Conservation (phyloP, 2,797 vertebrate species). For the Pangasius sanitwongsei region DNA sequence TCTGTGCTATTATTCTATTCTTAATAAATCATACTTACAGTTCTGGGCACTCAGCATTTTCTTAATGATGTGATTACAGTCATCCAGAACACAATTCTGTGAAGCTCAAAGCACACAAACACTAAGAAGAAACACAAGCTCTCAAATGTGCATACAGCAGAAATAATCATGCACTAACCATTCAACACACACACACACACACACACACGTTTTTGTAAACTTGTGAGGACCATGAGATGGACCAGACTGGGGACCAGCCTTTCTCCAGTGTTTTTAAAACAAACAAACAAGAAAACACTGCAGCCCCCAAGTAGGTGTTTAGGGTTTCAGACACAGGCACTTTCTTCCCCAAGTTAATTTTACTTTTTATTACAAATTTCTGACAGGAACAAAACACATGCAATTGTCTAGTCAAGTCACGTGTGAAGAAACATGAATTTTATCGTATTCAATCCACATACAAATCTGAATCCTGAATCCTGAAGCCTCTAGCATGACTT, state of each 20-base stretch:
- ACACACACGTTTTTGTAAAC: too few relatives aligned
- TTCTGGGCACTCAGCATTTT: constrained; percentile 41
- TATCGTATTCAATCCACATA: neutral
- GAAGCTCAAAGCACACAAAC: neutral
- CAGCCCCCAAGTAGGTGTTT: too few relatives aligned
- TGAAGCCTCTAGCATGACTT: neutral
- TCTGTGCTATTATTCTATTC: constrained; percentile 28
- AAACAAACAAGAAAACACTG: too few relatives aligned
- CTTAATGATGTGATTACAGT: constrained; percentile 45
- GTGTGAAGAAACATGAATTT: neutral
- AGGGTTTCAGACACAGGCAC: neutral
- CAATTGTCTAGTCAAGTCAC: neutral
- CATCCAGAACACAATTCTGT: constrained; percentile 25
- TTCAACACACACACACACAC: neutral
- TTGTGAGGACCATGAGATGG: too few relatives aligned
- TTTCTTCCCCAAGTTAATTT: neutral
- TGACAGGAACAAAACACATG: neutral
- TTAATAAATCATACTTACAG: constrained; percentile 39
- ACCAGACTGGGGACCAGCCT: too few relatives aligned
- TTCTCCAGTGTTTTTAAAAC: too few relatives aligned
- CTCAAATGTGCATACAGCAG: neutral
- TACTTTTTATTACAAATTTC: neutral
- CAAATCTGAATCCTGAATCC: neutral
- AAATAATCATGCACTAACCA: neutral
- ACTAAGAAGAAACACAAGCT: neutral